Evolutionary conservation across 2,797 vertebrate species (phyloP).

Genomic region (Enteromius trimaculatus): DNA sequence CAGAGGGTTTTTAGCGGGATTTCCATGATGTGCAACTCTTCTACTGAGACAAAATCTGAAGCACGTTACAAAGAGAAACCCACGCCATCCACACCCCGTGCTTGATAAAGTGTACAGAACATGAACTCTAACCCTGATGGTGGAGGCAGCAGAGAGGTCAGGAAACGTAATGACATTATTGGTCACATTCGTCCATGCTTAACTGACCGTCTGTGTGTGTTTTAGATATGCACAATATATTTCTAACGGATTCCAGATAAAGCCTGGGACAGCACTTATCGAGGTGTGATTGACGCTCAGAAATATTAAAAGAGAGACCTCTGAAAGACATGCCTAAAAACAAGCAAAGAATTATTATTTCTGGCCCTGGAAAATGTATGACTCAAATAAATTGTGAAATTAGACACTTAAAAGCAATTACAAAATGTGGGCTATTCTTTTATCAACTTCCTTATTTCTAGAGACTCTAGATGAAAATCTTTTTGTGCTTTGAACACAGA

Average conservation of each 20-base stretch:
- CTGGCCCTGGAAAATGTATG: not conserved
- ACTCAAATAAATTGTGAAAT: conserved; percentile 16
- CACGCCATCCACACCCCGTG: not conserved
- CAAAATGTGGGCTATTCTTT: conserved; percentile 1
- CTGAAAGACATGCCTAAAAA: not conserved
- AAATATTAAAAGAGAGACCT: not conserved
- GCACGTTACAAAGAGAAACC: not conserved
- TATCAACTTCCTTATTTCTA: conserved; percentile 10
- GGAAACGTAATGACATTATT: not conserved
- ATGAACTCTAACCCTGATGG: conserved; percentile 3
- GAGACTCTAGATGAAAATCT: not conserved
- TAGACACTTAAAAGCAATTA: not conserved
- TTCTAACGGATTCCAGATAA: not conserved
- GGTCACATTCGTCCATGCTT: not conserved
- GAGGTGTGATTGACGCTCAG: not conserved
- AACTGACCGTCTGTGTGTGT: not conserved
- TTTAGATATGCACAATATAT: not conserved
- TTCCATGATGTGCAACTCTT: not conserved
- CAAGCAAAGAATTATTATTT: not conserved
- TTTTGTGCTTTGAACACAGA: not conserved
- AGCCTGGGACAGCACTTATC: not conserved
- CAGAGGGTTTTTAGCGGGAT: not conserved
- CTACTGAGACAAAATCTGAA: not conserved
- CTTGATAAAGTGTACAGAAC: conserved; percentile 9
- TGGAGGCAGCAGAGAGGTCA: not conserved